Base-by-base conservation (phyloP, 1,140 invertebrate species). In the Steinernema feltiae region DNA sequence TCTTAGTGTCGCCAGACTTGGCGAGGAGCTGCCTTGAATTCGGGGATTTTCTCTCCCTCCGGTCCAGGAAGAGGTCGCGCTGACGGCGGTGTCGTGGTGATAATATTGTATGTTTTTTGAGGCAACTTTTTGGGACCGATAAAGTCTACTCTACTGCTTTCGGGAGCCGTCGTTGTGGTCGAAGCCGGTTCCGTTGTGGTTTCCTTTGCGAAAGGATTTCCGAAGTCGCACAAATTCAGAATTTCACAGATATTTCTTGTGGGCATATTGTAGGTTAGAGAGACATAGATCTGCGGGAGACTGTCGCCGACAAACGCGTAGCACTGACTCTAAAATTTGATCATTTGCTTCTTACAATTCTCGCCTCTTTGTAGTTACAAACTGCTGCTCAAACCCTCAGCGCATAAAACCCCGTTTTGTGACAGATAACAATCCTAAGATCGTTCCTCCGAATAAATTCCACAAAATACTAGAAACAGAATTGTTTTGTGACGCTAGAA, bases 221-320 rank as follows among this genome's bases (percentile, higher is more conserved):
- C 69, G 21, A 75, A 53, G 46, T 80, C 79, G 48, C 79, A 80
- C 24, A 80, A 63, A 48, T 80, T 76, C 21, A 80, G 73, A 69
- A 73, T 71, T 21, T 81, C 79, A 41, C 80, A 81, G 32, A 81
- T 70, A 53, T 79, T 77, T 30, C 74, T 74, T 15, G 76, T 53
- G 1, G 78, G 74, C 48, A 81, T 73, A 69, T 81, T 78, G 35
- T 81, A 81, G 30, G 76, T 77, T 15, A 81, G 74, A 15, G 78
- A 76, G 32, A 77, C 73, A 41, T 81, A 81, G 30, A 81, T 79
- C 70, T 81, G 75, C 27, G 78, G 80, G 7, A 81, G 78, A 48
- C 72, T 78, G 12, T 76, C 72, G 24, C 75, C 76, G 27, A 79
- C 76, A 29, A 81, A 81, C 17, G 80, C 71, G 46, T 75, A 77